These are phyloP conservation scores for Bicyclus anynana DNA, from an alignment of 1,140 invertebrate species.

Conservation along the genomic window DNA sequence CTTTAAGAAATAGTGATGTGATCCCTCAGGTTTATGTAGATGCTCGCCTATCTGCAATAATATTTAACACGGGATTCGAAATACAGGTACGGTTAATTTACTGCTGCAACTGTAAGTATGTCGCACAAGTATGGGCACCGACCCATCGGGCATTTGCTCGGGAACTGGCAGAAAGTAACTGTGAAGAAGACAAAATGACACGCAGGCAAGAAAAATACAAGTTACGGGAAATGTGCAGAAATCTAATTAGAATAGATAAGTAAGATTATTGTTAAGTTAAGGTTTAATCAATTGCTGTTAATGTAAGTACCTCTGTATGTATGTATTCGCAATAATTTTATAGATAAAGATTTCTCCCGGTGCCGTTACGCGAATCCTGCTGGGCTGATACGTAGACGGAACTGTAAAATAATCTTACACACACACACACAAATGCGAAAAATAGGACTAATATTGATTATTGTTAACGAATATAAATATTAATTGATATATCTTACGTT, in stretches of 20 bases:
- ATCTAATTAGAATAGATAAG: no score
- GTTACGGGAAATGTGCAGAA: not conserved
- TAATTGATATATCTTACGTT: not conserved
- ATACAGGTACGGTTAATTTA: not conserved
- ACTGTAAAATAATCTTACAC: not conserved
- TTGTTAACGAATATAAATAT: not conserved
- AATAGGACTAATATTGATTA: not conserved
- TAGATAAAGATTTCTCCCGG: no score
- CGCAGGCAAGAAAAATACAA: constrained; percentile 1
- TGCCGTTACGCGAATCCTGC: no score
- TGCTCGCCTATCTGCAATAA: not conserved
- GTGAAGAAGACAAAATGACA: constrained; percentile 10
- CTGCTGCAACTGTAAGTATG: not conserved
- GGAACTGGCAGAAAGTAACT: constrained; percentile 5
- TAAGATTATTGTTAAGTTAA: no score
- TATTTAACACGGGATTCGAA: not conserved
- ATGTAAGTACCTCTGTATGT: no score
- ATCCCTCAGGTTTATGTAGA: not conserved
- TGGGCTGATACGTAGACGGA: not conserved
- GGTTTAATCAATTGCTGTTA: no score
- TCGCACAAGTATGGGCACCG: not conserved
- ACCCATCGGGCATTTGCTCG: not conserved
- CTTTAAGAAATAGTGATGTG: not conserved
- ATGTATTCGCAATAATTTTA: no score
- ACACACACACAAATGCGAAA: not conserved